Conservation (phyloP, 1,140 invertebrate species). For the Drosophila subobscura region DNA sequence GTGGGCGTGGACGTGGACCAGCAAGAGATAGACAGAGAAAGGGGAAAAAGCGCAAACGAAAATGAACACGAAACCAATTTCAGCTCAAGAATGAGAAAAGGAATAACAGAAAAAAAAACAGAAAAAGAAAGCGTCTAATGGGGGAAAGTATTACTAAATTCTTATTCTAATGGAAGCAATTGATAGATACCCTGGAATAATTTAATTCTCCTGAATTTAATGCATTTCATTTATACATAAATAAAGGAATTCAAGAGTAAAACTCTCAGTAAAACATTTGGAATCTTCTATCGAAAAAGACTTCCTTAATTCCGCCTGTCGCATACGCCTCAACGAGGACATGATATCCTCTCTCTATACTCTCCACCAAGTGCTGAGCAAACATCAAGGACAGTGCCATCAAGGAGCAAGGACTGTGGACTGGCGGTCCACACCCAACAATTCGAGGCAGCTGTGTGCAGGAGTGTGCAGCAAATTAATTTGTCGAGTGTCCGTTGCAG, state of each 20-base stretch:
- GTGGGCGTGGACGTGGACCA: slow-evolving; percentile 6
- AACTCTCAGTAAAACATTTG: too few relatives aligned
- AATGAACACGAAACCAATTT: slow-evolving; percentile 72
- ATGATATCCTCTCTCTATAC: too few relatives aligned
- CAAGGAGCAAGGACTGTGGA: slow-evolving; percentile 26
- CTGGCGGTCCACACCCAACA: slow-evolving; percentile 48
- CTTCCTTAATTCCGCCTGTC: too few relatives aligned
- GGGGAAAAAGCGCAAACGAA: slow-evolving; percentile 24
- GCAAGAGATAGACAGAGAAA: slow-evolving; percentile 12
- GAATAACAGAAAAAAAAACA: slow-evolving; percentile 20
- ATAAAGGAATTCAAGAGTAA: too few relatives aligned
- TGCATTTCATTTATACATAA: too few relatives aligned
- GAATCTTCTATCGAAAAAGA: too few relatives aligned
- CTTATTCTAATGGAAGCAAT: too few relatives aligned
- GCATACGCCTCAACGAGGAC: too few relatives aligned
- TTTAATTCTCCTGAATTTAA: too few relatives aligned
- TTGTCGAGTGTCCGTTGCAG: slow-evolving; percentile 68
- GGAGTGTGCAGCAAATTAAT: slow-evolving; percentile 71
- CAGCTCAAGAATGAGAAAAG: slow-evolving; percentile 14
- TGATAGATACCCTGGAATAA: too few relatives aligned
- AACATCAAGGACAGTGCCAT: slow-evolving; percentile 21
- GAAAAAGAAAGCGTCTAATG: background rate
- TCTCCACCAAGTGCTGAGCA: background rate
- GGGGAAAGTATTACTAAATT: background rate
- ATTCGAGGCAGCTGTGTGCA: slow-evolving; percentile 33